Conservation (phyloP, 2,113 vertebrate species). For the Brevimyrus niger region DNA sequence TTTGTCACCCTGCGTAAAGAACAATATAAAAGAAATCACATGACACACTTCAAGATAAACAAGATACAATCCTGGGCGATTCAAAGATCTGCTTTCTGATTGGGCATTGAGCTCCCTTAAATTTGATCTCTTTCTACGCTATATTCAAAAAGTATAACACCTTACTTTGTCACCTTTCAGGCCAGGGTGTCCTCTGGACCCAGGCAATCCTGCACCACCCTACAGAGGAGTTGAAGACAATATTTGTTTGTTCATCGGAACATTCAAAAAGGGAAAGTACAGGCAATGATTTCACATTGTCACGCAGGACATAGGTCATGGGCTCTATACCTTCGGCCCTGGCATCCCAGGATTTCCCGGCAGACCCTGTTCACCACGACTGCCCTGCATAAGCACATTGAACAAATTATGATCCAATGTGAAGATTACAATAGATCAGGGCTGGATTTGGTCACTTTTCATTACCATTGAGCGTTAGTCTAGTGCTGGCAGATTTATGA, state of each 20-base stretch:
- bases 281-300: not conserved
- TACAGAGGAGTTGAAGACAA: not conserved
- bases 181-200: slow-evolving; percentile 27
- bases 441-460: not conserved
- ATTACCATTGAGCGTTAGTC: not conserved
- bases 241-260: not conserved
- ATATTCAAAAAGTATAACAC: not conserved
- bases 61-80: not conserved
- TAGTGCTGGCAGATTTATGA: not conserved
- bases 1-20: slow-evolving; percentile 29
- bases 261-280: not conserved
- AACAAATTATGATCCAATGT: not conserved
- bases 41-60: slow-evolving; percentile 10
- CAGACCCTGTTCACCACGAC: slow-evolving; percentile 42
- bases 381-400: slow-evolving; percentile 39
- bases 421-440: not conserved
- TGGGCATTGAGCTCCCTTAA: not conserved
- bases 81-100: not conserved
- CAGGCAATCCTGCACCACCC: slow-evolving; percentile 30
- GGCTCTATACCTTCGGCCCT: slow-evolving; percentile 49
- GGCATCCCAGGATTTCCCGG: slow-evolving; percentile 41
- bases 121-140: not conserved
- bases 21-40: not conserved
- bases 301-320: not conserved
- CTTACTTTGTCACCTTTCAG: slow-evolving; percentile 29